Conservation (phyloP, 2,888 invertebrate species). For the Pristionchus japonicus region DNA sequence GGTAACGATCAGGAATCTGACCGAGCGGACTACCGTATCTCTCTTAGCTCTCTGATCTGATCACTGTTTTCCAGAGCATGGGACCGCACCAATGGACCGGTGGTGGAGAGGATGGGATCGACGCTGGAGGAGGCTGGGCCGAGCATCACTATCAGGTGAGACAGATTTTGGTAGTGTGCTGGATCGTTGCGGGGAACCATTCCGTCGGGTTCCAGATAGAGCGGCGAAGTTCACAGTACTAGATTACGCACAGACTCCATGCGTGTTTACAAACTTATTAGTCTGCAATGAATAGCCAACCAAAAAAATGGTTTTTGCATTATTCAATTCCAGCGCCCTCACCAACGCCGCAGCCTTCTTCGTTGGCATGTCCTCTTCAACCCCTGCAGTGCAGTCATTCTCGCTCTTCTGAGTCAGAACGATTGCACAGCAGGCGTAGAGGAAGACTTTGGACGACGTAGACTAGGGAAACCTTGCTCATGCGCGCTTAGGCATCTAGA, state of each 20-base stretch:
- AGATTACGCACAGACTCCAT: too few relatives aligned
- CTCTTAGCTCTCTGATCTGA: neutral
- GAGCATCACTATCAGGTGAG: constrained; percentile 69
- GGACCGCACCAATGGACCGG: constrained; percentile 42
- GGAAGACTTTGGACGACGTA: too few relatives aligned
- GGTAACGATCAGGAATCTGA: constrained; percentile 4
- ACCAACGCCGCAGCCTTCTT: constrained; percentile 61
- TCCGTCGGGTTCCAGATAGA: too few relatives aligned
- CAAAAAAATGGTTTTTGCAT: too few relatives aligned
- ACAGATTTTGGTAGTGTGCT: neutral
- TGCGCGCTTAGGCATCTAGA: too few relatives aligned
- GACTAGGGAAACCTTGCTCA: too few relatives aligned
- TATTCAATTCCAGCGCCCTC: constrained; percentile 61
- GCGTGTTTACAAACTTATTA: too few relatives aligned
- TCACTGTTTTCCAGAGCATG: neutral
- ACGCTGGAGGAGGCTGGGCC: constrained; percentile 71
- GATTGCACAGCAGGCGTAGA: too few relatives aligned
- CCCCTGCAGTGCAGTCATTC: constrained; percentile 62
- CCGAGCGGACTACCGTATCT: neutral
- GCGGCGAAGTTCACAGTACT: too few relatives aligned
- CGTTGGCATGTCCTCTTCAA: constrained; percentile 63
- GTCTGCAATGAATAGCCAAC: too few relatives aligned
- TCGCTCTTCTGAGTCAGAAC: neutral
- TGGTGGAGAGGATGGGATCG: constrained; percentile 62
- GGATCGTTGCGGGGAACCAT: neutral